Base-by-base conservation (phyloP, 1,140 invertebrate genomes). In the Diplogasteroides magnus region DNA sequence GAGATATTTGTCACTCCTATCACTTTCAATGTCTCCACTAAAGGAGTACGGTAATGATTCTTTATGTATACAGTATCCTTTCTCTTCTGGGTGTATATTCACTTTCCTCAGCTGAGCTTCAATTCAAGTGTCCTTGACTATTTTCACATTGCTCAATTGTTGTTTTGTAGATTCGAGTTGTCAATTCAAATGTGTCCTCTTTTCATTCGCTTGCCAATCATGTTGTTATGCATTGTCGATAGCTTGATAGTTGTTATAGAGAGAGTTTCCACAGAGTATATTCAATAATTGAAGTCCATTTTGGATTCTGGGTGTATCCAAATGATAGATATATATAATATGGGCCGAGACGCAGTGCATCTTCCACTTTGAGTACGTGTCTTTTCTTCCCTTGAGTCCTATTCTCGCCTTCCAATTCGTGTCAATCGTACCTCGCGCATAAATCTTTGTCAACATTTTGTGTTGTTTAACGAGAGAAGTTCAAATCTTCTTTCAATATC, bases 1-100 rank as follows among this genome's bases (percentile, higher is more conserved):
- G 78, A 80, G 57, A 60, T 78, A 31, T 82, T 82, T 61, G 74
- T 71, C 31, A 67, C 65, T 29, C 65, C 65, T 15, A 57, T 67
- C 2, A 57, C 65, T 1, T 72, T 72, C 37, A 68, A 55, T 23
- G 70, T 72, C 29, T 31, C 48, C 26, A 67, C 70, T 28, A 72
- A 67, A 27, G 66, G 37, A 48, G 37, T 48, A 48, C 37, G 37
- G 37, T 48, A 48, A 19, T 48, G 37, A 48, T 19, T 48, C 19
- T 48, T 19, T 48, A 48, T 48, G 6, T 48, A 11, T 48, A 11
- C 37, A n/a, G 37, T 48, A 19, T 48, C 37, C 19, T 48, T 48
- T 48, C 37, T 48, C 37, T 48, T 11, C 19, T 48, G 37, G 37
- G 37, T 48, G 6, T 19, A 19, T 48, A 48, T 48, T 48, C 19